Evolutionary conservation across 2,797 vertebrate genomes (phyloP).

Genomic region (Furcifer pardalis): DNA sequence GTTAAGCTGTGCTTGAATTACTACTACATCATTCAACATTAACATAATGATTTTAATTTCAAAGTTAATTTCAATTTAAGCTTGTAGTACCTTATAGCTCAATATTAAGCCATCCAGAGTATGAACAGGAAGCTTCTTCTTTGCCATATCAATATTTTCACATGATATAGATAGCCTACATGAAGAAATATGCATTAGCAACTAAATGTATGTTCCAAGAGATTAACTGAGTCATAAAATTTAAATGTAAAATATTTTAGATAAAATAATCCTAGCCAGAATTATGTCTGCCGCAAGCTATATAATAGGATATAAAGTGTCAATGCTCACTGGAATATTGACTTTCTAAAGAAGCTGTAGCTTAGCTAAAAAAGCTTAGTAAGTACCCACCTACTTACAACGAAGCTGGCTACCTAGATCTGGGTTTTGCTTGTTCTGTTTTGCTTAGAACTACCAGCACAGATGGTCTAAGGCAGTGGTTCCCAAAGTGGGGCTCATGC

Average conservation of each 20-base stretch:
- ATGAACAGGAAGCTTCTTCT: conserved; percentile 95
- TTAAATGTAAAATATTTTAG: conserved; percentile 1
- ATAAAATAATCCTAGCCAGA: background rate
- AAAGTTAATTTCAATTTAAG: conserved; percentile 16
- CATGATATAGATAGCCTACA: conserved; percentile 89
- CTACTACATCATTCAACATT: background rate
- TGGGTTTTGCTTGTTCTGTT: background rate
- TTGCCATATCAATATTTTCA: conserved; percentile 87
- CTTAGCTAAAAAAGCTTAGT: background rate
- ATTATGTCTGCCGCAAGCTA: background rate
- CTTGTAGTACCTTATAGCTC: conserved; percentile 88
- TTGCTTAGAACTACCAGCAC: background rate
- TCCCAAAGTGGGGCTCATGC: too few species aligned
- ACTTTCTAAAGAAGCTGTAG: background rate
- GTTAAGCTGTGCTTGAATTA: too few species aligned
- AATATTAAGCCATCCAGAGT: conserved; percentile 93
- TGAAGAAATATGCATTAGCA: conserved; percentile 33
- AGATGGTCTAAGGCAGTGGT: background rate
- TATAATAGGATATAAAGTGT: background rate
- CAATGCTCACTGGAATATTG: background rate
- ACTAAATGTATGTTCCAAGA: background rate
- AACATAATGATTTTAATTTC: background rate
- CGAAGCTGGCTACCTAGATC: background rate
- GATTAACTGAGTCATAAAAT: background rate
- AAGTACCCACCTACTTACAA: background rate